These are phyloP conservation scores for Bettongia penicillata DNA, from an alignment of 2,113 vertebrate species.

Conservation along the genomic window DNA sequence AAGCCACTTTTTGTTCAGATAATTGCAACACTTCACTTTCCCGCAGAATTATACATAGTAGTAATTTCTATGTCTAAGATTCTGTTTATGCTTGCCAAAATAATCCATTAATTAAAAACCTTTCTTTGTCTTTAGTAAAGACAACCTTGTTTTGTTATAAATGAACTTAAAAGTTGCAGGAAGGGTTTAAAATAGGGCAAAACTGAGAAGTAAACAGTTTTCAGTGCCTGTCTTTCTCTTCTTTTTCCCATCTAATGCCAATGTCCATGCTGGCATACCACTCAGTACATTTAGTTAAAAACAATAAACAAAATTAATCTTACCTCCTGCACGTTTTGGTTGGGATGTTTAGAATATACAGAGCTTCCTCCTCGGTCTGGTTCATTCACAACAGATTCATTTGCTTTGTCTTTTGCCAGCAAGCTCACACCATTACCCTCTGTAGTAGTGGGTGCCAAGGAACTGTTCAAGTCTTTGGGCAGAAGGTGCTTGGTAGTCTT, in stretches of 20 bases:
- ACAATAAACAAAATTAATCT: conserved; percentile 61
- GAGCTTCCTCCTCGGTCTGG: conserved; percentile 70
- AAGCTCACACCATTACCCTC: conserved; percentile 69
- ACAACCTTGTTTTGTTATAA: background rate
- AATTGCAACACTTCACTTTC: background rate
- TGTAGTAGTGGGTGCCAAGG: conserved; percentile 63
- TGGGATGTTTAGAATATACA: conserved; percentile 80
- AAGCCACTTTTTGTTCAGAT: background rate
- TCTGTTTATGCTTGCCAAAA: background rate
- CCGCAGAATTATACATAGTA: background rate
- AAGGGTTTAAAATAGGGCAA: background rate
- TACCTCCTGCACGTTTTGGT: conserved; percentile 83
- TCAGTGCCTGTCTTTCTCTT: background rate
- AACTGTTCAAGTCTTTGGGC: conserved; percentile 50
- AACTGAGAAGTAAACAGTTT: background rate
- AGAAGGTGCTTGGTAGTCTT: conserved; percentile 64
- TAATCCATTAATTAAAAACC: background rate
- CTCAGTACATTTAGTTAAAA: conserved; percentile 10
- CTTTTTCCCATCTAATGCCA: background rate
- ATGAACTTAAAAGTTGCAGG: background rate
- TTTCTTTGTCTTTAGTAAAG: background rate
- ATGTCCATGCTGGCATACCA: background rate
- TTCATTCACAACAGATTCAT: conserved; percentile 75
- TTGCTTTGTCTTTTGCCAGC: conserved; percentile 57
- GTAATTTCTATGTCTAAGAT: background rate